phyloP scores from a whole-genome alignment of 2,888 invertebrate species.

The Bembecia ichneumoniformis region DNA sequence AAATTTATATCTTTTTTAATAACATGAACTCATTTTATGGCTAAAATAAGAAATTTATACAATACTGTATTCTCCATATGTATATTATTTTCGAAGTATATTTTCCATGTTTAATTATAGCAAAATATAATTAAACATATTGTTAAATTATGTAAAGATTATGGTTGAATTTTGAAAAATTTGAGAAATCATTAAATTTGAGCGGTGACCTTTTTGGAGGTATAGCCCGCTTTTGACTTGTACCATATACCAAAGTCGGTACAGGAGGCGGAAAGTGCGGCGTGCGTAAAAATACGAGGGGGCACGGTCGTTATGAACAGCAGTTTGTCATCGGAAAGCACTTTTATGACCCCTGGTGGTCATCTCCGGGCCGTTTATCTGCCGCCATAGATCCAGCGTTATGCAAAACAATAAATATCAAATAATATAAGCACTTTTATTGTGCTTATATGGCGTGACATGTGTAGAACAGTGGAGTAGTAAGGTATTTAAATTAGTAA shows the following conservation, averaged over 20 bases:
- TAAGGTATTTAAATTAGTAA: background rate
- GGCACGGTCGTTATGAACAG: conserved; percentile 33
- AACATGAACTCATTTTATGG: no score
- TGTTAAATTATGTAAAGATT: no score
- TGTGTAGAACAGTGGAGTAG: background rate
- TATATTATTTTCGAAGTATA: no score
- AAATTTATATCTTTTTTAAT: no score
- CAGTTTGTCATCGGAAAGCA: conserved; percentile 48
- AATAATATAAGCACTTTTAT: conserved; percentile 2
- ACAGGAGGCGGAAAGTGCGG: conserved; percentile 35
- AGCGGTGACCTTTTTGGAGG: no score
- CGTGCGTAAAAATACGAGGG: conserved; percentile 46
- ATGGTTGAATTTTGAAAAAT: no score
- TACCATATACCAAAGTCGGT: background rate
- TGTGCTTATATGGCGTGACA: background rate
- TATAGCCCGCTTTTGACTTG: background rate
- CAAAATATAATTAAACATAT: no score
- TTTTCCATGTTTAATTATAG: no score
- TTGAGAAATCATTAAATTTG: no score
- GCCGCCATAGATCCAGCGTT: conserved; percentile 13
- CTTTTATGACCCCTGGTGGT: conserved; percentile 44
- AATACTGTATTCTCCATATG: no score
- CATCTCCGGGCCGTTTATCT: conserved; percentile 20
- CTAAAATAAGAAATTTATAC: no score
- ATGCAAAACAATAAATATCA: conserved; percentile 13